These are phyloP conservation scores for Drosophila melanica DNA, from an alignment of 1,140 invertebrate species.

Conservation along the genomic window DNA sequence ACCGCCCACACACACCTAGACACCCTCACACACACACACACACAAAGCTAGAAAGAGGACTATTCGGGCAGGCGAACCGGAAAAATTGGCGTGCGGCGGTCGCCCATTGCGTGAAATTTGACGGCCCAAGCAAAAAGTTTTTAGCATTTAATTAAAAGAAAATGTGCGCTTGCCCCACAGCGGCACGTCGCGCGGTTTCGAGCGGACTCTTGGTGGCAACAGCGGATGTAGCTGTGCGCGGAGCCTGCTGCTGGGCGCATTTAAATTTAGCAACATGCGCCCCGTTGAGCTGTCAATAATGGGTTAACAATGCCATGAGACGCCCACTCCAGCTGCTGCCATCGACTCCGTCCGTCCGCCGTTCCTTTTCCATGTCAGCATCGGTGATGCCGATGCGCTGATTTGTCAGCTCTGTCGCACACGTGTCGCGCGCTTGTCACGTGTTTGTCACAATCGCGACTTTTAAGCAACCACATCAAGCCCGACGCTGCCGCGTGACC, in stretches of 20 bases:
- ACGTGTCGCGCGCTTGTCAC: slow-evolving; percentile 54
- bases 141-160: slow-evolving; percentile 75
- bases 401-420: slow-evolving; percentile 55
- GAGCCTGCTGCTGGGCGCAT: slow-evolving; percentile 3
- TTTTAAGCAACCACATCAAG: slow-evolving; percentile 12
- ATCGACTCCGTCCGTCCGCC: no score
- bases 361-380: no score
- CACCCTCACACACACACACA: slow-evolving; percentile 5
- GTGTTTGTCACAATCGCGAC: slow-evolving; percentile 10
- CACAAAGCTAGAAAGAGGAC: neutral
- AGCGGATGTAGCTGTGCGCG: no score
- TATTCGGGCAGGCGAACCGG: slow-evolving; percentile 19
- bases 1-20: slow-evolving; percentile 2
- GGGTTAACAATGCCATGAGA: slow-evolving; percentile 31
- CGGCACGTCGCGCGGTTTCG: neutral
- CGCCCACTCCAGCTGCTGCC: no score
- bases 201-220: neutral
- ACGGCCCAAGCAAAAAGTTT: slow-evolving; percentile 54
- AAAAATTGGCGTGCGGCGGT: slow-evolving; percentile 15
- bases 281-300: slow-evolving; percentile 38
- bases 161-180: slow-evolving; percentile 31
- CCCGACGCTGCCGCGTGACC: neutral
- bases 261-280: slow-evolving; percentile 30
- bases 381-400: slow-evolving; percentile 27
- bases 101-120: slow-evolving; percentile 44